Evolutionary conservation across 2,797 vertebrate genomes (phyloP).

Genomic region (Karalla daura): DNA sequence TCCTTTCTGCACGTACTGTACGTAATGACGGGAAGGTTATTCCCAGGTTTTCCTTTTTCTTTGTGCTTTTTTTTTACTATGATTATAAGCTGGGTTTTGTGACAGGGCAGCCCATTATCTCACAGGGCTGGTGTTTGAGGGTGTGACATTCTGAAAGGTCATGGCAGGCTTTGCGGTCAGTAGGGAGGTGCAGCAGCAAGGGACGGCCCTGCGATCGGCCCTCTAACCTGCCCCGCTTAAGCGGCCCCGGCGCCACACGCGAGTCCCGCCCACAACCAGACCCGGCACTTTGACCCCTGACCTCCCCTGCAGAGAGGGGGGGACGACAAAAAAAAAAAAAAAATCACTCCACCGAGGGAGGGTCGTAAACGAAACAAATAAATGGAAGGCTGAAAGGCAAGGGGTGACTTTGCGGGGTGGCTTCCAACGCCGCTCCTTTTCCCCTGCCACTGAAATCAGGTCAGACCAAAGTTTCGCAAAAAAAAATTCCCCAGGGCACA

Average conservation of each 20-base stretch:
- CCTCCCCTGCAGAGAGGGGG: constrained; percentile 42
- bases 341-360: constrained; percentile 38
- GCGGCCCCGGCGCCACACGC: constrained; percentile 38
- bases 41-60: constrained; percentile 8
- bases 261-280: constrained; percentile 44
- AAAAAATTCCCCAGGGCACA: constrained; percentile 50
- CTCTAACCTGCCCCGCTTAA: constrained; percentile 47
- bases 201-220: constrained; percentile 57
- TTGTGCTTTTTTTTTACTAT: background rate
- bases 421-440: constrained; percentile 36
- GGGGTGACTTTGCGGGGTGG: constrained; percentile 63
- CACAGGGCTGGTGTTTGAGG: constrained; percentile 56
- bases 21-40: background rate
- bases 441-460: constrained; percentile 55
- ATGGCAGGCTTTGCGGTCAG: constrained; percentile 47
- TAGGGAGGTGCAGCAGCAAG: constrained; percentile 35
- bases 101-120: constrained; percentile 55
- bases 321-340: constrained; percentile 40
- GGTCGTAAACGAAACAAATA: constrained; percentile 32
- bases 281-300: constrained; percentile 44
- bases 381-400: constrained; percentile 4
- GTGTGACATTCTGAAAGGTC: constrained; percentile 71
- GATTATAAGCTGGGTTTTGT: constrained; percentile 22
- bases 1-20: background rate
- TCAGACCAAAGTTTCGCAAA: constrained; percentile 63